Evolutionary conservation across 2,888 invertebrate species (phyloP), one percentile per base, ranked within the genome.

Genomic region (Tryphoninae sp.): DNA sequence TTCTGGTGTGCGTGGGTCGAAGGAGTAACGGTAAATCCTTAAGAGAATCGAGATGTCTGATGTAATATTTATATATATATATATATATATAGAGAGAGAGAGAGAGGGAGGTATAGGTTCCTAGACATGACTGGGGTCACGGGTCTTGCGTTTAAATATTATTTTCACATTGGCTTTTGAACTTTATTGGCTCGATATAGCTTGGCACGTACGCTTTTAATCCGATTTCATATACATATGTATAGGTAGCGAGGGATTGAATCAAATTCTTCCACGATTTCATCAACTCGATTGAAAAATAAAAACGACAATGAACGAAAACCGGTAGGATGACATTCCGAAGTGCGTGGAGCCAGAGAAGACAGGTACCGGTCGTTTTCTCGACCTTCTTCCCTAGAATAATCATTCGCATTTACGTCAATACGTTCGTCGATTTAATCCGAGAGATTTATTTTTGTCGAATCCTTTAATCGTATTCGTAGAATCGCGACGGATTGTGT

Each of bases 251-350:
- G 22, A 64, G 19, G 0, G 6, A 9, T 19, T 7, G 19, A 55
- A 40, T 16, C 33, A 55, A 22, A 55, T 2, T 13, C 6, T 45
- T 45, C 33, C 9, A 55, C 2, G 2, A 55, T 53, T 55, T 53
- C 13, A 22, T 7, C n/a, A 13, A 19, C 33, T 6, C 6, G 16
- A 26, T 33, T 3, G 51, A 13, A 11, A 68, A 53, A 53, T 26
- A 55, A 22, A 22, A 22, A 40, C 49, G 62, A 51, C 51, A 73
- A 40, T 3, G 22, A 3, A 23, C 9, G 45, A 45, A 78, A 82
- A 82, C 78, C 82, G 78, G 78, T 76, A 72, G 72, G 82, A 78
- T 82, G 45, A 68, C 82, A 82, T 82, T 82, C 79, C 72, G 19
- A 45, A 62, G 11, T 45, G 13, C 45, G 13, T 9, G 11, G 13